phyloP scores from a whole-genome alignment of 2,113 vertebrate species.

The Rhabdomys dilectus region DNA sequence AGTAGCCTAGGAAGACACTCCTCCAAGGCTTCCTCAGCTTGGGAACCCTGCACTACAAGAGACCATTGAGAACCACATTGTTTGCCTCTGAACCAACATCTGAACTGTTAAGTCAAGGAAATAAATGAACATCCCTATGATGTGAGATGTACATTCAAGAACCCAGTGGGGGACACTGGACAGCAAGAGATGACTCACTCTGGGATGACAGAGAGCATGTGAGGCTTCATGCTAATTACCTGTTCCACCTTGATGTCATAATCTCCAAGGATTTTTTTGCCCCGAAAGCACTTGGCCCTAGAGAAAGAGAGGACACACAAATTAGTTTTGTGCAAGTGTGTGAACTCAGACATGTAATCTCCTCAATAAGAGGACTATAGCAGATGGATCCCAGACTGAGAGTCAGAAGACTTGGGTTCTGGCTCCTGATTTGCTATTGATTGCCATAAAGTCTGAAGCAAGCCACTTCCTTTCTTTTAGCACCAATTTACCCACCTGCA shows the following conservation, averaged over 20 bases:
- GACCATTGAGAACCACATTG: neutral
- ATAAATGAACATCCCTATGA: neutral
- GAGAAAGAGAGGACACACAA: conserved; percentile 69
- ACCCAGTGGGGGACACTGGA: neutral
- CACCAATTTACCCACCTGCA: neutral
- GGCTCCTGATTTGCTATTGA: neutral
- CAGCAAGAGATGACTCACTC: neutral
- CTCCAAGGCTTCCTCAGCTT: neutral
- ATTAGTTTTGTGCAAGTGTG: conserved; percentile 58
- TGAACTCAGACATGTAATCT: neutral
- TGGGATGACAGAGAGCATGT: neutral
- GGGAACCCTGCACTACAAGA: neutral
- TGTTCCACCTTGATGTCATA: conserved; percentile 98
- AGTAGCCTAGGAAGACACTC: neutral
- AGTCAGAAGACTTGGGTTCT: neutral
- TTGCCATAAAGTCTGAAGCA: neutral
- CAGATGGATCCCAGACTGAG: neutral
- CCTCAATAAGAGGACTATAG: neutral
- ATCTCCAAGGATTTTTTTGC: conserved; percentile 96
- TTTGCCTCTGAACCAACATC: neutral
- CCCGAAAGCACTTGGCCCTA: conserved; percentile 97
- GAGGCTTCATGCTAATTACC: conserved; percentile 86
- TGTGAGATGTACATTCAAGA: neutral
- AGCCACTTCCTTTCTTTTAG: neutral
- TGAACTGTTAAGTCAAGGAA: neutral